A percentile compares a stretch with the other conserved stretches of the same genome.
Evolutionary conservation across 2,888 invertebrate genomes (phyloP).

Genomic region (Scaptomyza tumidula): DNA sequence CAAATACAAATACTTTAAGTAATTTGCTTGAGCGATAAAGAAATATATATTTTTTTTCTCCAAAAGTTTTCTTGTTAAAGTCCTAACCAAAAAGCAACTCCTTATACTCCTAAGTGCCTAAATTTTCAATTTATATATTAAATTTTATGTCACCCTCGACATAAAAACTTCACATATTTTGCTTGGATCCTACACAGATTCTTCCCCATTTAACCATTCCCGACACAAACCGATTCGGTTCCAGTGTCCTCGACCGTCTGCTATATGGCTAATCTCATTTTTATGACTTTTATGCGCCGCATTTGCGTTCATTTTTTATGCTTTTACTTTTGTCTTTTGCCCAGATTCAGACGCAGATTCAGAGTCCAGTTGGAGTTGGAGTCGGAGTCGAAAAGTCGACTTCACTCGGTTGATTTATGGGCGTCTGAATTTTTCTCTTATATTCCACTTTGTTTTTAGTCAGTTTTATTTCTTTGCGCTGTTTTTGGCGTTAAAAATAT

Average conservation of each 20-base stretch:
- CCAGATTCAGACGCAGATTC: constrained; percentile 16
- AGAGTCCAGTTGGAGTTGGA: constrained; percentile 9
- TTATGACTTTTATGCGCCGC: constrained; percentile 71
- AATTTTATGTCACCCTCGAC: constrained; percentile 34
- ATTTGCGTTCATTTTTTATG: constrained; percentile 52
- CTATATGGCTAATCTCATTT: constrained; percentile 70
- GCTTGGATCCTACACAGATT: constrained; percentile 11
- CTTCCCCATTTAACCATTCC: background rate
- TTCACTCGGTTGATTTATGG: constrained; percentile 64
- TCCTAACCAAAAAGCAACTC: background rate
- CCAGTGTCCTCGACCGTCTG: constrained; percentile 47
- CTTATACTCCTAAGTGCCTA: constrained; percentile 13
- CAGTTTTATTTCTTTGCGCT: constrained; percentile 31
- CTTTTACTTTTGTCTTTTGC: constrained; percentile 44
- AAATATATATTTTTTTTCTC: too few relatives aligned
- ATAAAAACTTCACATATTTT: constrained; percentile 35
- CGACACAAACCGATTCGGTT: constrained; percentile 18
- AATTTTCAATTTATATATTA: constrained; percentile 38
- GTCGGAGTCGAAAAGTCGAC: constrained; percentile 27
- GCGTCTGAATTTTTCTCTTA: constrained; percentile 29
- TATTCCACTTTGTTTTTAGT: constrained; percentile 12
- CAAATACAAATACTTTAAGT: background rate
- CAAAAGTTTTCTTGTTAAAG: background rate
- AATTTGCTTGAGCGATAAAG: background rate
- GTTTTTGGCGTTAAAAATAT: constrained; percentile 76